Percentiles rank a stretch among this genome's conserved stretches.
phyloP scores from a whole-genome alignment of 2,113 vertebrate species.

The Alligator sinensis region DNA sequence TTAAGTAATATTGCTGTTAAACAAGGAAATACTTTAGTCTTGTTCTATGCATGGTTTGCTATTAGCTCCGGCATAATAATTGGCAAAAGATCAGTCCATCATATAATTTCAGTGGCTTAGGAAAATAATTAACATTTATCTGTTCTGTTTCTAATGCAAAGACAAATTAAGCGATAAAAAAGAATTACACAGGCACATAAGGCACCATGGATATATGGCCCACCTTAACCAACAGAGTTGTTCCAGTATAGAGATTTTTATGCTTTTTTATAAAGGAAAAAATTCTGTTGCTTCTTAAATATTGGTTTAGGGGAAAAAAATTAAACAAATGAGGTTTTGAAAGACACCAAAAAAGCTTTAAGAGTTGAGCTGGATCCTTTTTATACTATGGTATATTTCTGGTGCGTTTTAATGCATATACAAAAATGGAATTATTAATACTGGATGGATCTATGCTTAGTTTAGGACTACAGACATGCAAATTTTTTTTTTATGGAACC shows the following conservation, averaged over 20 bases:
- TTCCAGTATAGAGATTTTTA: not conserved
- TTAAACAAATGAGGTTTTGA: conserved; percentile 36
- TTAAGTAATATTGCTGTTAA: not conserved
- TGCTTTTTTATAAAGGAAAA: conserved; percentile 20
- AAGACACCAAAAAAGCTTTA: conserved; percentile 33
- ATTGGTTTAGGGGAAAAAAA: conserved; percentile 6
- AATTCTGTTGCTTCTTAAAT: conserved; percentile 24
- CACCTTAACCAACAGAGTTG: accelerated
- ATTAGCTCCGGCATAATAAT: not conserved
- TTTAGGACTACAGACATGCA: not conserved
- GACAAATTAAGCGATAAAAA: not conserved
- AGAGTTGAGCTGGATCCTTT: not conserved
- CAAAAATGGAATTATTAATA: not conserved
- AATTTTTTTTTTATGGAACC: conserved; percentile 4
- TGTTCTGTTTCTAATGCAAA: not conserved
- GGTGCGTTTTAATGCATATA: not conserved
- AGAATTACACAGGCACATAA: not conserved
- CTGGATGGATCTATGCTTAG: not conserved
- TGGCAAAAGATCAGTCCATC: not conserved
- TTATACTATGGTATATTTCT: not conserved
- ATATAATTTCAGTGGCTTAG: not conserved
- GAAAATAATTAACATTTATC: not conserved
- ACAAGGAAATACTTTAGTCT: not conserved
- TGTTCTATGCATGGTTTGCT: not conserved
- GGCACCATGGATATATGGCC: not conserved